Base-by-base conservation (phyloP, 2,113 vertebrate species). In the Psilopsiagon aymara region DNA sequence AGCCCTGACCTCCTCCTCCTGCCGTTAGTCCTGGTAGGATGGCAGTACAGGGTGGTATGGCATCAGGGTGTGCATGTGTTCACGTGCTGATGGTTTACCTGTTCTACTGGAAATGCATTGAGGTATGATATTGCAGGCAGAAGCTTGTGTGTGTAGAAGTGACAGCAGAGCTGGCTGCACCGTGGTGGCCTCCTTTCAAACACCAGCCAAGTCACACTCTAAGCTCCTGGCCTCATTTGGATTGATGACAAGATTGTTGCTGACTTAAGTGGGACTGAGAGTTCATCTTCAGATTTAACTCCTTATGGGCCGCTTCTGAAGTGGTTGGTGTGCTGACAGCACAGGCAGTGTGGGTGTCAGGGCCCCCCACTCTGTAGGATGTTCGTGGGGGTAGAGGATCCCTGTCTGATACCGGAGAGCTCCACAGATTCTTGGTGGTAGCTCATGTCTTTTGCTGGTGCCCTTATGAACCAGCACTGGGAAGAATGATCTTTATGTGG, bases 71-170 rank as follows among this genome's bases (percentile, higher is more conserved):
- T 1, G 4, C 39, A 25, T 52, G n/a, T 33, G 51, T 67, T 86
- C 2, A 1, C 1, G 0, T 28, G 18, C 52, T 78, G 14, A 20
- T 5, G 8, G 31, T 60, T 74, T 20, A 10, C 41, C 78, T 77
- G 57, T 35, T 90, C 19, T 41, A 43, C 59, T 63, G 71, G 49
- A 46, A 81, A 23, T 46, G 12, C 27, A 86, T 64, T 35, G 53
- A 62, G 5, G 12, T 0, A 7, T 23, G 70, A 13, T 62, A 10
- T 4, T 86, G 49, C 63, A 85, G 82, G 47, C n/a, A 68, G 78
- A 51, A 7, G 7, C 16, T 13, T 59, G 18, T 49, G 28, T 49
- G 44, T 49, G 35, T 25, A 59, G 59, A 25, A 57, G 35, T 60
- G 33, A 29, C 31, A 52, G 67, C 66, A 57, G 79, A 73, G 60